A percentile compares a stretch with the other conserved stretches of the same genome.
These are phyloP conservation scores for Argynnis bischoffii DNA, from an alignment of 2,888 invertebrate species.

Conservation along the genomic window DNA sequence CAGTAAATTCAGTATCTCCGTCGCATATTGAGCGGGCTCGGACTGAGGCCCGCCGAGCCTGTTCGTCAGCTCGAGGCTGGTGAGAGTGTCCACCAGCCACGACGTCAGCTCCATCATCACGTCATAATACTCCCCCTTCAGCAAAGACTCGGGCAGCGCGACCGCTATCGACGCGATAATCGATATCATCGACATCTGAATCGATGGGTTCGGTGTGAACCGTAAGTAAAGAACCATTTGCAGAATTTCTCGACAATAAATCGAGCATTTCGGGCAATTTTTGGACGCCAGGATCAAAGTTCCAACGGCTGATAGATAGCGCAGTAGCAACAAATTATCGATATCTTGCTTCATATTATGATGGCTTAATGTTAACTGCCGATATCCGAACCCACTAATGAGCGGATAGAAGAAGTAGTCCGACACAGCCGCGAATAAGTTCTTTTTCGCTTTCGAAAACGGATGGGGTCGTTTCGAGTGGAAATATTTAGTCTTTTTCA, in stretches of 20 bases:
- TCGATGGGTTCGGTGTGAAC: constrained; percentile 85
- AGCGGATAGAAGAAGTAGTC: constrained; percentile 93
- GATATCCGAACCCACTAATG: constrained; percentile 85
- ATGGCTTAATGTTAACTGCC: constrained; percentile 79
- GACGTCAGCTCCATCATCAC: constrained; percentile 84
- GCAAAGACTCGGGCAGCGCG: constrained; percentile 81
- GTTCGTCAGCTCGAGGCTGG: constrained; percentile 76
- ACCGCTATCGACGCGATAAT: constrained; percentile 85
- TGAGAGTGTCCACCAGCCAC: constrained; percentile 85
- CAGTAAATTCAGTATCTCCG: constrained; percentile 82
- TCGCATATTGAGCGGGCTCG: constrained; percentile 84
- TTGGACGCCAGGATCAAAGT: constrained; percentile 85
- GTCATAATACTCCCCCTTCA: constrained; percentile 83
- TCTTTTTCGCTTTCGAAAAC: constrained; percentile 74
- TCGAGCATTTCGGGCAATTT: constrained; percentile 84
- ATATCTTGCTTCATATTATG: constrained; percentile 83
- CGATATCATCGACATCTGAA: constrained; percentile 85
- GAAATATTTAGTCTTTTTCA: constrained; percentile 87
- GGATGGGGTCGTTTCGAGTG: constrained; percentile 66
- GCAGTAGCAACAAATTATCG: constrained; percentile 85
- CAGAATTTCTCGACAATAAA: constrained; percentile 87
- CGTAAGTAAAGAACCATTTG: constrained; percentile 85
- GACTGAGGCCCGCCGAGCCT: constrained; percentile 82
- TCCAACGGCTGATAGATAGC: constrained; percentile 86
- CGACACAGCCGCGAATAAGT: constrained; percentile 88